Conservation (phyloP, 37 sponge, comb jelly and placozoan species). For the Halisarca cf. caerulea region DNA sequence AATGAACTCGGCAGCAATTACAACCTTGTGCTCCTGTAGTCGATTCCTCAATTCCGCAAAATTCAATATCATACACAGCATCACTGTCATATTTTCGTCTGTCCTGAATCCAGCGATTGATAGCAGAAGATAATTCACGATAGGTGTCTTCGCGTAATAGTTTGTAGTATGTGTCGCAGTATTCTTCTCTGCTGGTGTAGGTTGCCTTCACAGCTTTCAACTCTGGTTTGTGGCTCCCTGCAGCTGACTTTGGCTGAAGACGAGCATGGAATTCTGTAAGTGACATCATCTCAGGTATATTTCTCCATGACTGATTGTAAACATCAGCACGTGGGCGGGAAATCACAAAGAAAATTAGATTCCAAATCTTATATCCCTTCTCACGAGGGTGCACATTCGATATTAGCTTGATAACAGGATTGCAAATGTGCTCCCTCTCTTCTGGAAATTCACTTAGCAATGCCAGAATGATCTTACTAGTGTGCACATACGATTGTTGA, state of each 20-base stretch:
- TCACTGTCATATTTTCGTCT: neutral
- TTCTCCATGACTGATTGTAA: constrained; percentile 5
- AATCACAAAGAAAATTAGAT: neutral
- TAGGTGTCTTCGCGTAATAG: constrained; percentile 11
- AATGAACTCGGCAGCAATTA: neutral
- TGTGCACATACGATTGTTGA: neutral
- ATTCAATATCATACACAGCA: neutral
- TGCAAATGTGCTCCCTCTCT: neutral
- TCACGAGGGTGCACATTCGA: neutral
- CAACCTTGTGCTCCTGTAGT: neutral
- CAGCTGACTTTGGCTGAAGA: neutral
- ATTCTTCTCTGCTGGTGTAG: neutral
- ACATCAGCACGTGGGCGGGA: neutral
- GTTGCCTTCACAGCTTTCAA: neutral
- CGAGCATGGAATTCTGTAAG: constrained; percentile 19
- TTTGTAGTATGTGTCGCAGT: constrained; percentile 13
- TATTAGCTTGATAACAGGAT: neutral
- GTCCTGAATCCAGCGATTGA: neutral
- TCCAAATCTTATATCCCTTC: neutral
- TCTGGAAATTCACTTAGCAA: neutral
- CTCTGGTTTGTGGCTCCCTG: neutral
- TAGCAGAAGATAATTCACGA: neutral
- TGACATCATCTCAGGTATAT: constrained; percentile 21
- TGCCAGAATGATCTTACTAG: neutral
- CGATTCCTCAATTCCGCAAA: neutral